Conservation (phyloP, 2,797 vertebrate genomes). For the Tapirus indicus region DNA sequence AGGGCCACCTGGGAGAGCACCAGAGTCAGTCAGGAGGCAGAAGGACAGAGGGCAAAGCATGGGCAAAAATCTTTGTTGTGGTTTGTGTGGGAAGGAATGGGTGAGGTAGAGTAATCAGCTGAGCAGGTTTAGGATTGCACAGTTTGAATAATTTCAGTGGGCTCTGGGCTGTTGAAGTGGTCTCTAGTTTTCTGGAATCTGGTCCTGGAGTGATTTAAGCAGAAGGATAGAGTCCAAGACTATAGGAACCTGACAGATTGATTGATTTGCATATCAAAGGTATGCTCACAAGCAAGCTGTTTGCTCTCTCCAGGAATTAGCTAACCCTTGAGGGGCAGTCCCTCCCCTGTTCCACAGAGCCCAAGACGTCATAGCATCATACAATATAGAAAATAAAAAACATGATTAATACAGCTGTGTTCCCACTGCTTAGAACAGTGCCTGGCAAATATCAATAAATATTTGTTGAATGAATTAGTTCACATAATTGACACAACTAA, state of each 20-base stretch:
- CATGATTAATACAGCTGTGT: neutral
- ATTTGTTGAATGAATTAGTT: neutral
- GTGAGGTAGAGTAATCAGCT: neutral
- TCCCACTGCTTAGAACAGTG: neutral
- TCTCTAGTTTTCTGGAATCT: neutral
- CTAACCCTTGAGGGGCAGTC: neutral
- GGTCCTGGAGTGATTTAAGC: neutral
- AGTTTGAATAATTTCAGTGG: neutral
- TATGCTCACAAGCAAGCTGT: neutral
- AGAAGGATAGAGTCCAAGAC: neutral
- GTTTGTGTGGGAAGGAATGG: neutral
- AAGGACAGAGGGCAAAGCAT: neutral
- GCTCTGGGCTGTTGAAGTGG: fast-evolving
- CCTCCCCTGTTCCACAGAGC: neutral
- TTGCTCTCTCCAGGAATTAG: neutral
- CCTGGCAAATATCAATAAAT: neutral
- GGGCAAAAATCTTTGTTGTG: neutral
- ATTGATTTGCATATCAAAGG: neutral
- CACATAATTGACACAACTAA: neutral
- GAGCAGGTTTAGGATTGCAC: neutral
- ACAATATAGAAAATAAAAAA: neutral
- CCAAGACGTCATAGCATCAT: neutral
- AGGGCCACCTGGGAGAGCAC: fast-evolving
- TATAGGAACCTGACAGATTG: neutral
- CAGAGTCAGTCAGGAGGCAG: neutral